phyloP scores from a whole-genome alignment of 2,888 invertebrate species.

The Watsonalla cultraria region DNA sequence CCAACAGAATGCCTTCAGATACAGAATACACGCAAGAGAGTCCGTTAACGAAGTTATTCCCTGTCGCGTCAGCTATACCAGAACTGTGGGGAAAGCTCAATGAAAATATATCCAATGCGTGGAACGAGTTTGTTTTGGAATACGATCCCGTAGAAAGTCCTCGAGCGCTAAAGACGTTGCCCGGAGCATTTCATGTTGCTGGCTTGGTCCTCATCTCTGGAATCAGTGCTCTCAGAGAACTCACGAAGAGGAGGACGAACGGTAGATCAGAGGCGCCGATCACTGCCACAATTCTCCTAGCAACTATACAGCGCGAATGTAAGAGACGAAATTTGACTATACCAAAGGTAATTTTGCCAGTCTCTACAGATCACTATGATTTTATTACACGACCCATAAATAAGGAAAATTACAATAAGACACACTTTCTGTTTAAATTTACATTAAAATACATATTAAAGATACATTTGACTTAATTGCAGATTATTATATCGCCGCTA shows the following conservation, averaged over 20 bases:
- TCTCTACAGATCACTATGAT: too few species aligned
- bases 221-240: slow-evolving; percentile 81
- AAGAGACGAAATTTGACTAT: slow-evolving; percentile 60
- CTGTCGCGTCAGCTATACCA: slow-evolving; percentile 81
- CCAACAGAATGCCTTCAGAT: slow-evolving; percentile 47
- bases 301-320: slow-evolving; percentile 57
- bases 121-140: slow-evolving; percentile 89
- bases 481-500: slow-evolving; percentile 63
- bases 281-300: slow-evolving; percentile 65
- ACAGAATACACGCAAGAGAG: slow-evolving; percentile 50
- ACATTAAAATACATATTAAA: background rate
- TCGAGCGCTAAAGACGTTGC: slow-evolving; percentile 78
- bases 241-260: slow-evolving; percentile 72
- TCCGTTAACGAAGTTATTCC: slow-evolving; percentile 76
- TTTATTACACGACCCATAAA: background rate
- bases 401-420: background rate
- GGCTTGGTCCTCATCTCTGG: slow-evolving; percentile 82
- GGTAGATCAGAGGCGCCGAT: slow-evolving; percentile 50
- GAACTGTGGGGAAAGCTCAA: slow-evolving; percentile 82
- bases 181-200: slow-evolving; percentile 79
- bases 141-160: slow-evolving; percentile 88
- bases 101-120: slow-evolving; percentile 84
- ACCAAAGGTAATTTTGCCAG: slow-evolving; percentile 44
- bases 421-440: too few species aligned
- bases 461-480: slow-evolving; percentile 19